These are phyloP conservation scores for Cydia amplana DNA, from an alignment of 1,140 invertebrate species.

Conservation along the genomic window DNA sequence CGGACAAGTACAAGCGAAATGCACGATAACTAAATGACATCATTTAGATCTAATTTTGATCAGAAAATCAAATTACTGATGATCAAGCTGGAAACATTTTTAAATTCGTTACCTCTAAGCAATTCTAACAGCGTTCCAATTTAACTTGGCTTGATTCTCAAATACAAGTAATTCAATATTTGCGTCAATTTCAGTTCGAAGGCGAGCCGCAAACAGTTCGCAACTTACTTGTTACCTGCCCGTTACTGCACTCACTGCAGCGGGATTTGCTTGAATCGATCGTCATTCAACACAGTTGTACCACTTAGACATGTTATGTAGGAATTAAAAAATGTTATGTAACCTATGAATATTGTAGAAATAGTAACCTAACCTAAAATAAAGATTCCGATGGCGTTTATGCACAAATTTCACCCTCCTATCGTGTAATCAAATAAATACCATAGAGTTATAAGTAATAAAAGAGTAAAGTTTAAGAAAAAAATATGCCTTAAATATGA, in stretches of 20 bases:
- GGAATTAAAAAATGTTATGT: not conserved
- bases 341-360: not conserved
- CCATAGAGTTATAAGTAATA: no score
- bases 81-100: not conserved
- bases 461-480: no score
- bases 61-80: no score
- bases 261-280: not conserved
- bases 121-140: not conserved
- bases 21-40: no score
- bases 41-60: no score
- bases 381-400: not conserved
- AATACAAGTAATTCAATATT: conserved; percentile 32
- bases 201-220: conserved; percentile 31
- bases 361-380: not conserved
- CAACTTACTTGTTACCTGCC: not conserved
- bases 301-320: not conserved
- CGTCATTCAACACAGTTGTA: not conserved
- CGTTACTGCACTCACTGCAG: not conserved
- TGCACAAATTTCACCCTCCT: no score
- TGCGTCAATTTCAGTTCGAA: conserved; percentile 34
- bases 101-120: not conserved
- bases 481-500: no score
- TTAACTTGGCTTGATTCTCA: conserved; percentile 29
- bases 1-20: no score
- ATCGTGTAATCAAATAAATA: no score